Base-by-base conservation (phyloP, 2,113 vertebrate species). In the Diadophis punctatus region DNA sequence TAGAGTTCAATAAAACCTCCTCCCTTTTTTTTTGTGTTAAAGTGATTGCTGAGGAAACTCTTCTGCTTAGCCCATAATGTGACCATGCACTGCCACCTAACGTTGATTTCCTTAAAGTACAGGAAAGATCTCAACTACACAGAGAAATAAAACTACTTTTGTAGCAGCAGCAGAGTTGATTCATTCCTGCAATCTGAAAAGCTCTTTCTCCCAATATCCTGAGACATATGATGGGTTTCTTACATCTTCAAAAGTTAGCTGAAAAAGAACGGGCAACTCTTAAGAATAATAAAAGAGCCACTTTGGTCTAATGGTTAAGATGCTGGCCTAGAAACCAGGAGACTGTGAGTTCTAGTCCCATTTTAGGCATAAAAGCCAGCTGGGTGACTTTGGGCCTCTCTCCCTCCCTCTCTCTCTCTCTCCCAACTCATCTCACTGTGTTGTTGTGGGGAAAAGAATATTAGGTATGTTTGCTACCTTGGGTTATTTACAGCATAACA, bases 331-430 rank as follows among this genome's bases (percentile, higher is more conserved):
- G 30, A n/a, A 68, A n/a, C 30, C 60, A 63, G 12, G 60, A n/a
- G 30, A 14, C 60, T 63, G 3, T 30, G 11, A 63, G 11, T 63
- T n/a, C 30, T 63, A 63, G 11, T 63, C 60, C 4, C 60, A n/a
- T 1, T 63, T 63, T 14, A 63, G 4, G 3, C 58, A 63, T 63
- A 25, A 30, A 63, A 63, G 60, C 60, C 55, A 56, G 22, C 55
- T 56, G 51, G 58, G 0, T 30, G 58, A 30, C 27, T 63, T 63
- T 63, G 58, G 58, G 56, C 56, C 3, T 0, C 1, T 27, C 23
- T 3, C 16, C 52, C 6, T 6, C 46, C 9, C 1, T 8, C 3
- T 9, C 3, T 8, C 3, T 49, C 3, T 3, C 5, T 25, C 11
- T 1, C 27, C 12, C 4, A 14, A 5, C 27, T n/a, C 11, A 63